Evolutionary conservation across 2,797 vertebrate genomes (phyloP).

Genomic region (Nannoperca australis): DNA sequence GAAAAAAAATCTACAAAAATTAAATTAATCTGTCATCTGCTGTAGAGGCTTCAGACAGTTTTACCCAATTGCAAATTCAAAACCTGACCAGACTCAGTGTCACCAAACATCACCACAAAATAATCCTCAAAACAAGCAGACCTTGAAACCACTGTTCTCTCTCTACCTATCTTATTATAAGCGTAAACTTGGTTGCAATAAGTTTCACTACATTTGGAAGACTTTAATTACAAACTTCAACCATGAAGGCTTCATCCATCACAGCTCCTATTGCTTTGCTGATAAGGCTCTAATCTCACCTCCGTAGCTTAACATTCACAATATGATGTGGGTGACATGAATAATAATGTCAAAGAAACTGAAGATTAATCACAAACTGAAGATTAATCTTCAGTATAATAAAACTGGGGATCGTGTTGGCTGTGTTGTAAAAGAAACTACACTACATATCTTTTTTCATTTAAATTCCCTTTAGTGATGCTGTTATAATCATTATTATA

Average conservation of each 20-base stretch:
- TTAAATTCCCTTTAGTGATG: not conserved
- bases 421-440: not conserved
- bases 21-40: not conserved
- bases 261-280: not conserved
- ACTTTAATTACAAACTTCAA: not conserved
- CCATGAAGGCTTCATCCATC: not conserved
- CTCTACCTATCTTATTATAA: not conserved
- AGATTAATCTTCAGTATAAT: not conserved
- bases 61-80: not conserved
- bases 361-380: not conserved
- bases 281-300: slow-evolving; percentile 7
- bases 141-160: not conserved
- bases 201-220: not conserved
- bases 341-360: not conserved
- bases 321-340: not conserved
- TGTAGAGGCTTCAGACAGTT: not conserved
- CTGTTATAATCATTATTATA: not conserved
- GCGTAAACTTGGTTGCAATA: not conserved
- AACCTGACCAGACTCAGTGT: not conserved
- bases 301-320: not conserved
- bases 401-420: not conserved
- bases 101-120: not conserved
- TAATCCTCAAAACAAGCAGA: not conserved
- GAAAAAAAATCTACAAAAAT: not conserved
- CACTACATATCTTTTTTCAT: not conserved